phyloP scores from a whole-genome alignment of 2,888 invertebrate genomes.

The Tiliacea citrago region DNA sequence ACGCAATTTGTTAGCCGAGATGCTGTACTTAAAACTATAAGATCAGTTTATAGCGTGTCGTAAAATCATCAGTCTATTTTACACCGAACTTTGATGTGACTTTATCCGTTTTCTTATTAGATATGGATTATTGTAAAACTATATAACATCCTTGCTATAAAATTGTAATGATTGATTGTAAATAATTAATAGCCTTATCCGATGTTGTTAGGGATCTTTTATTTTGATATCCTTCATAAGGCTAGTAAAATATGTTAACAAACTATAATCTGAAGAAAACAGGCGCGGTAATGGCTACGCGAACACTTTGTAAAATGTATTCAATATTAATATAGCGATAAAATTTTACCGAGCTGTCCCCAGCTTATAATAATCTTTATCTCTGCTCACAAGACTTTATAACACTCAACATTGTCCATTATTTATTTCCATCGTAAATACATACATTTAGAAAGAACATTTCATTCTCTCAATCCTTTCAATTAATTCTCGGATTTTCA shows the following conservation, averaged over 20 bases:
- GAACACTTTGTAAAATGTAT: conserved; percentile 30
- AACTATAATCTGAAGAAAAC: conserved; percentile 45
- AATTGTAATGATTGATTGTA: conserved; percentile 73
- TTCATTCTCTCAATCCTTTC: neutral
- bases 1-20: conserved; percentile 84
- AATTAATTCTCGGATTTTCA: neutral
- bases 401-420: neutral
- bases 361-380: conserved; percentile 20
- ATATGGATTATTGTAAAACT: conserved; percentile 74
- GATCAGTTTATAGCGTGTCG: conserved; percentile 79
- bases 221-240: conserved; percentile 38
- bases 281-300: conserved; percentile 14
- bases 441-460: neutral
- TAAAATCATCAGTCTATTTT: conserved; percentile 83
- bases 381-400: conserved; percentile 15
- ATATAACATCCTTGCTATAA: conserved; percentile 70
- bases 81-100: conserved; percentile 79
- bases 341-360: conserved; percentile 14
- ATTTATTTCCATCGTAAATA: neutral
- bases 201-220: conserved; percentile 41
- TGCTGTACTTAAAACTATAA: conserved; percentile 84
- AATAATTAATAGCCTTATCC: conserved; percentile 63
- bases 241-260: conserved; percentile 34
- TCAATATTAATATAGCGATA: conserved; percentile 38
- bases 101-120: conserved; percentile 76